Conservation (phyloP, 2,797 vertebrate species). For the Hyperoplus immaculatus region DNA sequence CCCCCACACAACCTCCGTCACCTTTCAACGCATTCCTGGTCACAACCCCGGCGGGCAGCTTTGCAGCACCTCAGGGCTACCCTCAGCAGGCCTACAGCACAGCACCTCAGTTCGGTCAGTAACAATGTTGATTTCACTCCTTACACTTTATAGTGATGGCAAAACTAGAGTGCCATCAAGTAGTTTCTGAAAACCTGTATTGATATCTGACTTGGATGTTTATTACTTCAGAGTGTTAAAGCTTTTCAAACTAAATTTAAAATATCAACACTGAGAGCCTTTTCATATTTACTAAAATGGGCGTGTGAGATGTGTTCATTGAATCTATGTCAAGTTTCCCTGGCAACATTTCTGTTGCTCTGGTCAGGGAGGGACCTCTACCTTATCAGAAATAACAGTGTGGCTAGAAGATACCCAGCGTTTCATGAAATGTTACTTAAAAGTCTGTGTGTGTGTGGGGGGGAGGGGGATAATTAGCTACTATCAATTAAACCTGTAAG, state of each 20-base stretch:
- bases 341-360: conserved; percentile 34
- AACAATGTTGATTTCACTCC: not conserved
- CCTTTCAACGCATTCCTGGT: conserved; percentile 98
- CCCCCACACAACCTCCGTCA: conserved; percentile 92
- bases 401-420: conserved; percentile 36
- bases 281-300: not conserved
- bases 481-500: not conserved
- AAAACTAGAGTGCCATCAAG: not conserved
- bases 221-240: not conserved
- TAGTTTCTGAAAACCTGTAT: not conserved
- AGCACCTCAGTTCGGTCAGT: conserved; percentile 97
- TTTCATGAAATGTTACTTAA: conserved; percentile 24
- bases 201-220: not conserved
- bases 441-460: not conserved
- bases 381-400: conserved; percentile 65
- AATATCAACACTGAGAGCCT: not conserved
- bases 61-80: conserved; percentile 96
- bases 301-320: conserved; percentile 13
- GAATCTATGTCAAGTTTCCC: conserved; percentile 28
- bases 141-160: not conserved
- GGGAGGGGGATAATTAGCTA: not conserved
- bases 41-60: conserved; percentile 93
- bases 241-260: not conserved
- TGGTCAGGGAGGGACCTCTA: conserved; percentile 61
- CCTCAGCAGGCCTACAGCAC: conserved; percentile 95